phyloP scores from a whole-genome alignment of 1,140 invertebrate genomes.

The Manduca sexta region DNA sequence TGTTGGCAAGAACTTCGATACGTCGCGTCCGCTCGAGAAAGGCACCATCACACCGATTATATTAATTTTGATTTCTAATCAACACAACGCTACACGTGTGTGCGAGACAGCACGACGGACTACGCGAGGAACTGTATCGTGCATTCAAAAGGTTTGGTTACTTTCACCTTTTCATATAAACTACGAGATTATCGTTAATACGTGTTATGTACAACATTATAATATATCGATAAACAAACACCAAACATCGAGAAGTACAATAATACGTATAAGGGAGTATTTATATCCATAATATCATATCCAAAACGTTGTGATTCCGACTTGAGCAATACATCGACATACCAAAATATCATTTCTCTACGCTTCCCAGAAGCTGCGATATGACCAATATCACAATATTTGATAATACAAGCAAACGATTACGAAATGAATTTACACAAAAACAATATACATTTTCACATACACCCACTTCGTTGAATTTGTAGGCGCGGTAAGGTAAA shows the following conservation, averaged over 20 bases:
- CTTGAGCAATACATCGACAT: constrained; percentile 62
- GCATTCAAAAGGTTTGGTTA: constrained; percentile 56
- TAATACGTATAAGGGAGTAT: constrained; percentile 21
- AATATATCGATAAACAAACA: constrained; percentile 38
- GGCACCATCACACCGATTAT: constrained; percentile 22
- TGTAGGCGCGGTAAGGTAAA: neutral
- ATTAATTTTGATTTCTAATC: constrained; percentile 26
- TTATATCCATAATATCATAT: neutral
- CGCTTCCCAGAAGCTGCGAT: constrained; percentile 51
- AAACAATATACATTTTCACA: neutral
- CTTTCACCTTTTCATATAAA: constrained; percentile 1
- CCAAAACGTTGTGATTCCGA: constrained; percentile 15
- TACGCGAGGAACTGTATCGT: constrained; percentile 71
- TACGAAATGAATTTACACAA: neutral
- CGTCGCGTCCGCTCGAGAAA: constrained; percentile 39
- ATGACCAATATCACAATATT: constrained; percentile 57
- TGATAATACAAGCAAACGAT: constrained; percentile 5
- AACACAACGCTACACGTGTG: constrained; percentile 26
- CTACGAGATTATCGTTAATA: constrained; percentile 40
- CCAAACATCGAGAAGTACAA: constrained; percentile 19
- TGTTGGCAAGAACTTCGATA: constrained; percentile 32
- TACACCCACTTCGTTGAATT: constrained; percentile 3
- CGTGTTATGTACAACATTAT: constrained; percentile 44
- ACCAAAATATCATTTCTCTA: constrained; percentile 64
- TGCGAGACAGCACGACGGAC: constrained; percentile 60